Conservation (phyloP, 2,888 invertebrate species). For the Plebejus anna region DNA sequence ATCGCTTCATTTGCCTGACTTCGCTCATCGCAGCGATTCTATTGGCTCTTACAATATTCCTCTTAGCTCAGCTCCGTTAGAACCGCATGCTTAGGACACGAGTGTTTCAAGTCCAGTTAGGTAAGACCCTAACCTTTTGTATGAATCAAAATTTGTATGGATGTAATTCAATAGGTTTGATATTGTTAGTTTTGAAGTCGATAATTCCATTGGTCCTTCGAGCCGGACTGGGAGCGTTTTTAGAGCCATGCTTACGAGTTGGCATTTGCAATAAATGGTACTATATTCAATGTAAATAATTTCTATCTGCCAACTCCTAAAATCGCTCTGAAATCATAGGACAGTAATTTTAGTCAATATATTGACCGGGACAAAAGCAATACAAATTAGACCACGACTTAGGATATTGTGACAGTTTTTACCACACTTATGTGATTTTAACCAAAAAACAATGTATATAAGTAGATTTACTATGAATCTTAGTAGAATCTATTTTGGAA, state of each 20-base stretch:
- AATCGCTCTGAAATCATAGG: not conserved
- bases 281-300: too few relatives aligned
- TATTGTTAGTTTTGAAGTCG: not conserved
- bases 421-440: constrained; percentile 72
- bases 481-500: constrained; percentile 24
- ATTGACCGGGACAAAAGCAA: constrained; percentile 43
- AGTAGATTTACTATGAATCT: constrained; percentile 35
- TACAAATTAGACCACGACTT: constrained; percentile 32
- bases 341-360: not conserved
- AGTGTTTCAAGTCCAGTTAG: constrained; percentile 14
- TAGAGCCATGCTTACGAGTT: not conserved
- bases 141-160: constrained; percentile 17
- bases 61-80: not conserved
- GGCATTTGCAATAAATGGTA: not conserved
- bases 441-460: constrained; percentile 61
- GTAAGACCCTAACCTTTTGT: constrained; percentile 14
- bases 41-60: not conserved
- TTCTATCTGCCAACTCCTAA: not conserved
- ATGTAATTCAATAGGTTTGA: constrained; percentile 6
- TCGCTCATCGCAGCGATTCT: not conserved
- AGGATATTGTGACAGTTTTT: constrained; percentile 57
- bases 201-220: constrained; percentile 17
- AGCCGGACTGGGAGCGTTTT: not conserved
- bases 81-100: not conserved
- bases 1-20: not conserved